These are phyloP conservation scores for Pristionchus mayeri DNA, from an alignment of 2,888 invertebrate genomes.

Conservation along the genomic window DNA sequence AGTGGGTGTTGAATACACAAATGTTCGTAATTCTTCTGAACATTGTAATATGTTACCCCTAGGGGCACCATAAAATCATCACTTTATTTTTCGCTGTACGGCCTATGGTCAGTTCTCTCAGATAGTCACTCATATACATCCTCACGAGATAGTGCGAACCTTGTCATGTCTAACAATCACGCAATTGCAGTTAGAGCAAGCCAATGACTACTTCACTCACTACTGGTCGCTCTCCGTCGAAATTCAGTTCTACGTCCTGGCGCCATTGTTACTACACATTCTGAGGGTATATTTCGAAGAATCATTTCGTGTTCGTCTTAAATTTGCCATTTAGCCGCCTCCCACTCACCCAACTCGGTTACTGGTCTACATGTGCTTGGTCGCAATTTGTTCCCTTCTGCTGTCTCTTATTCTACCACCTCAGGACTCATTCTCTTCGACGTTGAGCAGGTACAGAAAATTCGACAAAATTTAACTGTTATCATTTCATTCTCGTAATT, in stretches of 20 bases:
- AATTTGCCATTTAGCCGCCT: background rate
- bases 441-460: no score
- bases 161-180: no score
- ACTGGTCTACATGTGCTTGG: background rate
- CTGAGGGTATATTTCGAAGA: background rate
- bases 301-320: background rate
- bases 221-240: constrained; percentile 2
- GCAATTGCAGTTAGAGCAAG: background rate
- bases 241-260: constrained; percentile 3
- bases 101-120: no score
- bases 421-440: background rate
- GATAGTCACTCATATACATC: no score
- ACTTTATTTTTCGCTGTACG: no score
- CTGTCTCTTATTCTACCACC: background rate
- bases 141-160: no score
- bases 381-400: background rate
- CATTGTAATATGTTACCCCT: no score
- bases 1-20: no score
- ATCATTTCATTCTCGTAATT: background rate
- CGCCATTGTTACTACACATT: background rate
- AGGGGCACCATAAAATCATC: no score
- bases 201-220: constrained; percentile 24
- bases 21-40: no score
- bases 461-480: background rate
- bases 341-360: no score